phyloP scores from a whole-genome alignment of 1,140 invertebrate species.

The Myzus persicae region DNA sequence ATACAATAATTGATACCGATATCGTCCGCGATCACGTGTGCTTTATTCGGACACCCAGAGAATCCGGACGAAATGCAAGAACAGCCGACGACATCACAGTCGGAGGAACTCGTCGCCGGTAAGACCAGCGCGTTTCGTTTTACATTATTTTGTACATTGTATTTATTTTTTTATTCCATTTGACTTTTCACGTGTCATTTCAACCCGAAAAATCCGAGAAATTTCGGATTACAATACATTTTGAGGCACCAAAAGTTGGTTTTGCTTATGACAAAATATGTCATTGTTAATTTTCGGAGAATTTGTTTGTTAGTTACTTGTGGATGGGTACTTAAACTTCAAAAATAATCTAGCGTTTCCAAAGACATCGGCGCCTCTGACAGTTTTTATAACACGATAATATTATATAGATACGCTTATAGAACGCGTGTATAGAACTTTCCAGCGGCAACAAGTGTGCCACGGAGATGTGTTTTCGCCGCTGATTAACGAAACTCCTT shows the following conservation, averaged over 20 bases:
- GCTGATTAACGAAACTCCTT: background rate
- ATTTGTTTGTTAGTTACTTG: no score
- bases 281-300: no score
- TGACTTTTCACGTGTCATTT: no score
- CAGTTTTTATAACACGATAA: background rate
- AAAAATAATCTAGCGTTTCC: no score
- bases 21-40: background rate
- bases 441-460: background rate
- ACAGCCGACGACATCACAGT: background rate
- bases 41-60: background rate
- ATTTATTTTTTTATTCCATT: background rate
- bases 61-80: background rate
- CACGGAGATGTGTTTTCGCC: background rate
- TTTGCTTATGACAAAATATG: no score
- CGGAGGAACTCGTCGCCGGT: slow-evolving; percentile 5
- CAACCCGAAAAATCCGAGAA: no score
- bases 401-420: background rate
- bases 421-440: background rate
- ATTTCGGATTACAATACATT: no score
- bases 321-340: no score
- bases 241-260: no score
- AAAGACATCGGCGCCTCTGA: no score
- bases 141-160: no score
- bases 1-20: background rate
- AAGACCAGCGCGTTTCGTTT: background rate